Evolutionary conservation across 1,140 invertebrate genomes (phyloP).

Genomic region (Halictus rubicundus): DNA sequence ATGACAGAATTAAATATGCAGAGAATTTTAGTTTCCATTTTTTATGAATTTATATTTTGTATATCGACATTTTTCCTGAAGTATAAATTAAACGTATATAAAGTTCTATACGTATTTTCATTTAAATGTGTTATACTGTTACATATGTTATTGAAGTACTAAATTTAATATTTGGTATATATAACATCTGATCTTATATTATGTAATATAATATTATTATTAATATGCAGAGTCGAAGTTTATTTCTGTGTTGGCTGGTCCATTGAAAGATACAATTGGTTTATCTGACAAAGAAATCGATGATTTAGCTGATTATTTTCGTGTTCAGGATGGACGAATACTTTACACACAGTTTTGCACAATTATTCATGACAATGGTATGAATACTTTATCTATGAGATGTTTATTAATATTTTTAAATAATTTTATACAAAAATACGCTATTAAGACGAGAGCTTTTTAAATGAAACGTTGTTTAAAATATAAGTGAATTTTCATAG

Average conservation of each 20-base stretch:
- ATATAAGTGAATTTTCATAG: too few species aligned
- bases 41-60: too few species aligned
- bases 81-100: too few species aligned
- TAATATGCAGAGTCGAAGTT: slow-evolving; percentile 84
- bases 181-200: not conserved
- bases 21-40: too few species aligned
- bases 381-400: slow-evolving; percentile 17
- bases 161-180: not conserved
- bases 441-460: too few species aligned
- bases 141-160: not conserved
- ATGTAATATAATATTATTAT: slow-evolving; percentile 27
- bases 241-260: slow-evolving; percentile 84
- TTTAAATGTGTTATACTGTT: not conserved
- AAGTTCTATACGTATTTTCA: not conserved
- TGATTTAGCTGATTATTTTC: slow-evolving; percentile 87
- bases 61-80: too few species aligned
- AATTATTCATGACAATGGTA: slow-evolving; percentile 84
- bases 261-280: slow-evolving; percentile 83
- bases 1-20: too few species aligned
- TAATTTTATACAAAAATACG: too few species aligned
- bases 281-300: slow-evolving; percentile 85
- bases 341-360: slow-evolving; percentile 87
- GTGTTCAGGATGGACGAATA: slow-evolving; percentile 86
- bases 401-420: too few species aligned
- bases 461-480: too few species aligned